Conservation (phyloP, 2,113 vertebrate species). For the Amphilophus citrinellus region DNA sequence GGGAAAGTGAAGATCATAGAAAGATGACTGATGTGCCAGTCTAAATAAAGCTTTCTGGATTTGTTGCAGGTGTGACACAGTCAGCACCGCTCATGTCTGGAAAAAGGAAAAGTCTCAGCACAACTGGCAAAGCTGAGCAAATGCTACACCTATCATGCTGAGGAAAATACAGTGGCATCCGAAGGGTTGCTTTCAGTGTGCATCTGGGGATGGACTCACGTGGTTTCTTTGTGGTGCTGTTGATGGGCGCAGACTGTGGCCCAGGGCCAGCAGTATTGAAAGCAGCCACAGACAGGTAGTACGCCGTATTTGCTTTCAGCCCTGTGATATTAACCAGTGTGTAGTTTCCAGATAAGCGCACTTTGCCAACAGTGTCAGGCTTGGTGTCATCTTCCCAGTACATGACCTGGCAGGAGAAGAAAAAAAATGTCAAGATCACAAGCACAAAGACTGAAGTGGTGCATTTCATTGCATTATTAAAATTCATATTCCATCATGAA, state of each 20-base stretch:
- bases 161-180: not conserved
- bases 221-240: constrained; percentile 93
- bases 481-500: constrained; percentile 37
- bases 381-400: constrained; percentile 93
- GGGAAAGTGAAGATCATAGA: not conserved
- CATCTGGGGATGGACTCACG: constrained; percentile 81
- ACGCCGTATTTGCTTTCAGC: constrained; percentile 87
- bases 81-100: not conserved
- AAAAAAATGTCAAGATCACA: not conserved
- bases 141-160: constrained; percentile 1
- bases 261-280: constrained; percentile 93
- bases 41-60: not conserved
- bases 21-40: not conserved
- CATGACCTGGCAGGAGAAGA: constrained; percentile 81
- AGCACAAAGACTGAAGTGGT: not conserved
- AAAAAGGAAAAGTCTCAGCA: not conserved
- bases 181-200: not conserved
- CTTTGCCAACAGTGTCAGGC: constrained; percentile 88
- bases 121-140: constrained; percentile 13
- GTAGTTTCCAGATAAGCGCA: constrained; percentile 88
- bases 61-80: not conserved
- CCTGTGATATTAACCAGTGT: constrained; percentile 87
- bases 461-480: constrained; percentile 34
- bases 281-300: constrained; percentile 90
- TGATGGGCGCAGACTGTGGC: constrained; percentile 89